Percentiles rank a stretch among this genome's conserved stretches.
Evolutionary conservation across 2,888 invertebrate species (phyloP).

Genomic region (Hypselothyrea guttata): DNA sequence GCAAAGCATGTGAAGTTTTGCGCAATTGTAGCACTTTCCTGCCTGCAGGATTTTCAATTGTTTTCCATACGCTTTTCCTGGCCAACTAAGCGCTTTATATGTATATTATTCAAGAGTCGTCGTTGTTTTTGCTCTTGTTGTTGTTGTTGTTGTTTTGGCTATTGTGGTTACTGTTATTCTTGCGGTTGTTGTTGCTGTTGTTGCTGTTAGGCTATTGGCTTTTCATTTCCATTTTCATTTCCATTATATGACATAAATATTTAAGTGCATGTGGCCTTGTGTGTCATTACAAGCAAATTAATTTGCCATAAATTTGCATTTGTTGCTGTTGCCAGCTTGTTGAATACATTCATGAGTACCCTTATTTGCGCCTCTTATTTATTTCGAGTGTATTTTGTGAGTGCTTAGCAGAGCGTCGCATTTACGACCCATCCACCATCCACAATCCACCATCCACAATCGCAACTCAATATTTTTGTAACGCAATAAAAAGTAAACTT

Average conservation of each 20-base stretch:
- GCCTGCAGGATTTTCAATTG: slow-evolving; percentile 38
- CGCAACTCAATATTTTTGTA: slow-evolving; percentile 52
- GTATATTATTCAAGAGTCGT: neutral
- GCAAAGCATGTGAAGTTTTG: slow-evolving; percentile 24
- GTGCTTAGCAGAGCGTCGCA: slow-evolving; percentile 27
- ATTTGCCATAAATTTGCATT: slow-evolving; percentile 68
- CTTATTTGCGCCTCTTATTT: neutral
- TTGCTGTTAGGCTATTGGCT: slow-evolving; percentile 32
- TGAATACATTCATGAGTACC: slow-evolving; percentile 40
- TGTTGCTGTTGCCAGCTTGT: slow-evolving; percentile 11
- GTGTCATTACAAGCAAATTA: slow-evolving; percentile 60
- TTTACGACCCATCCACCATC: slow-evolving; percentile 13
- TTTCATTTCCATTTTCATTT: slow-evolving; percentile 52
- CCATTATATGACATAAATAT: slow-evolving; percentile 59
- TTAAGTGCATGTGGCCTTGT: slow-evolving; percentile 52
- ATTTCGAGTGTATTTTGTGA: slow-evolving; percentile 2
- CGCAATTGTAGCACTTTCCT: slow-evolving; percentile 11
- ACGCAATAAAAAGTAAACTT: slow-evolving; percentile 69
- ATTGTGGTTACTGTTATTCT: no score
- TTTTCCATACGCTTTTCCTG: slow-evolving; percentile 22
- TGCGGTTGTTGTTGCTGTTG: slow-evolving; percentile 21
- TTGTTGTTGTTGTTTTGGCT: slow-evolving; percentile 21
- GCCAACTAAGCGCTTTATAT: slow-evolving; percentile 26
- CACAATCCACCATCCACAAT: neutral
- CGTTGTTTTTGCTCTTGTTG: slow-evolving; percentile 9